These are phyloP conservation scores for Macrobrachium rosenbergii DNA, from an alignment of 1,140 invertebrate species.

Conservation along the genomic window DNA sequence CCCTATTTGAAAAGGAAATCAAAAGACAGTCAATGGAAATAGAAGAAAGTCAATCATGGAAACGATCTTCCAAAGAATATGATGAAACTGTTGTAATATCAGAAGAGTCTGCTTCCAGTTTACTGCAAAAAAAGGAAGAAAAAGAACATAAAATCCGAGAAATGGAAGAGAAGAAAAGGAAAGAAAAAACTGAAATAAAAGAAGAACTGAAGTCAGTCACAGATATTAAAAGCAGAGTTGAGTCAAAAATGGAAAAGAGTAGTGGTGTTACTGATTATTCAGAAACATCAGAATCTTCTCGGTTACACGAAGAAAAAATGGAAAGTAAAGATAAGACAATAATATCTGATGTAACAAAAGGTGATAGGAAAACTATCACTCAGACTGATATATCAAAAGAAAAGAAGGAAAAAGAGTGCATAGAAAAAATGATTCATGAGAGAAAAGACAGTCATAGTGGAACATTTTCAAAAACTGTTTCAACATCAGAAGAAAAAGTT, in stretches of 20 bases:
- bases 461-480: conserved; percentile 46
- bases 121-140: conserved; percentile 43
- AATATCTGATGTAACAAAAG: conserved; percentile 27
- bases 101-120: conserved; percentile 46
- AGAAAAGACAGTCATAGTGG: conserved; percentile 48
- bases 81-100: conserved; percentile 49
- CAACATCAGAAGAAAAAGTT: conserved; percentile 53
- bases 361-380: conserved; percentile 34
- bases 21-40: conserved; percentile 64
- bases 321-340: conserved; percentile 45
- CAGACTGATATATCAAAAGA: conserved; percentile 47
- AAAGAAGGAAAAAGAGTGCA: conserved; percentile 45
- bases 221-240: conserved; percentile 36
- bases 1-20: conserved; percentile 66
- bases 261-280: conserved; percentile 34
- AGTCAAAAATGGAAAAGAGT: conserved; percentile 45
- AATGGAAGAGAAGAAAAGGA: conserved; percentile 40
- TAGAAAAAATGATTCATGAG: conserved; percentile 51
- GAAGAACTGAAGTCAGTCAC: conserved; percentile 43
- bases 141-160: conserved; percentile 35
- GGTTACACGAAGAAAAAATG: conserved; percentile 45
- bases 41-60: conserved; percentile 60
- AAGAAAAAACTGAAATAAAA: conserved; percentile 38
- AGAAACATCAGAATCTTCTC: conserved; percentile 44
- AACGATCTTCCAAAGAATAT: conserved; percentile 58